Conservation (phyloP, 1,140 invertebrate species). For the Drosophila tropicalis region DNA sequence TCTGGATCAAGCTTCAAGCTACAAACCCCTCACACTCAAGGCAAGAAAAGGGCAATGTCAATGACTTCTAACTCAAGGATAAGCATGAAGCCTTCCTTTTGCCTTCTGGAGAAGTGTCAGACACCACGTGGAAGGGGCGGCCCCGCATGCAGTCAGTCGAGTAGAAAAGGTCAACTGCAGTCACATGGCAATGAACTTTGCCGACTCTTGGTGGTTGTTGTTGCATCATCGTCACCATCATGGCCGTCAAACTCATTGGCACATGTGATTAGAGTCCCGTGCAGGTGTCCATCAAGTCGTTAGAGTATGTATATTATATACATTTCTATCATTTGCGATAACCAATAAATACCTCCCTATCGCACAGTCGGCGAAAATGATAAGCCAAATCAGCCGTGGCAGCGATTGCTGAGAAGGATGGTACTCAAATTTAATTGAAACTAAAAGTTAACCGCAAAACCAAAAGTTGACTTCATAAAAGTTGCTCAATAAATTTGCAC, state of each 20-base stretch:
- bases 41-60: neutral
- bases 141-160: slow-evolving; percentile 26
- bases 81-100: slow-evolving; percentile 9
- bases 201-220: neutral
- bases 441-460: slow-evolving; percentile 37
- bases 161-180: slow-evolving; percentile 46
- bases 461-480: slow-evolving; percentile 19
- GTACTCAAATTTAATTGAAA: slow-evolving; percentile 34
- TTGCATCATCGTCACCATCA: slow-evolving; percentile 27
- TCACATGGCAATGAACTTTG: slow-evolving; percentile 53
- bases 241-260: slow-evolving; percentile 14
- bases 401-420: slow-evolving; percentile 7
- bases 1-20: neutral
- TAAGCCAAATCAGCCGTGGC: slow-evolving; percentile 33
- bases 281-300: slow-evolving; percentile 49
- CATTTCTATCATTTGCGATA: slow-evolving; percentile 29
- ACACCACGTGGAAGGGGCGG: neutral
- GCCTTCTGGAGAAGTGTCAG: neutral
- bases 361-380: neutral
- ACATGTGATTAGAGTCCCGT: slow-evolving; percentile 50
- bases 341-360: slow-evolving; percentile 11
- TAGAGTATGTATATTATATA: neutral
- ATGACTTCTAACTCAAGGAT: slow-evolving; percentile 1
- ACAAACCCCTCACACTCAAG: too few relatives aligned
- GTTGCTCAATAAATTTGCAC: slow-evolving; percentile 43